Evolutionary conservation across 2,113 vertebrate genomes (phyloP).

Genomic region (Ptychochromis oligacanthus): DNA sequence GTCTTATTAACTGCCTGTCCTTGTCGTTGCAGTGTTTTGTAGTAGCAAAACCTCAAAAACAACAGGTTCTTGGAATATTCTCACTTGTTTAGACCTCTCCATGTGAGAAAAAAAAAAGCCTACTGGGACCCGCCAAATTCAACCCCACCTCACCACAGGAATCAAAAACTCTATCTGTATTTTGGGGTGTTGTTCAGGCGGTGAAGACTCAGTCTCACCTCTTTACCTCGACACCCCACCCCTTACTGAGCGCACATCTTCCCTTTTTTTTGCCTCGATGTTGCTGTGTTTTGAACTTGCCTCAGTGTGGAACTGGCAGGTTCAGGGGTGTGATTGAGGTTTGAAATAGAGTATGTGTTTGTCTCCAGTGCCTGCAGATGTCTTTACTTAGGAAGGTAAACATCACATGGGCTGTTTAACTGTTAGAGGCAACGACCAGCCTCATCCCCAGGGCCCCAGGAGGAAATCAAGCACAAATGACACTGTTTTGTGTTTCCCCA

Average conservation of each 20-base stretch:
- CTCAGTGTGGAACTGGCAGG: not conserved
- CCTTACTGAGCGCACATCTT: slow-evolving; percentile 8
- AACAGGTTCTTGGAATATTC: slow-evolving; percentile 74
- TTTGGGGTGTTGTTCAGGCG: slow-evolving; percentile 30
- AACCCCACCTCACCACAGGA: slow-evolving; percentile 58
- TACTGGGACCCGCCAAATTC: slow-evolving; percentile 63
- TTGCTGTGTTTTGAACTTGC: not conserved
- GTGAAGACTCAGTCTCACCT: slow-evolving; percentile 15
- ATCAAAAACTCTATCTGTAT: slow-evolving; percentile 50
- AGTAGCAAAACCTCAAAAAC: slow-evolving; percentile 77
- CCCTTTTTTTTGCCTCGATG: slow-evolving; percentile 23
- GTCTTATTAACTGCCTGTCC: slow-evolving; percentile 79
- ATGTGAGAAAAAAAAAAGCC: slow-evolving; percentile 59
- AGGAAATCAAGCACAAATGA: slow-evolving; percentile 63
- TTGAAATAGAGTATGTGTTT: slow-evolving; percentile 41
- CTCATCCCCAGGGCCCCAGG: slow-evolving; percentile 64
- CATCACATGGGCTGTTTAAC: slow-evolving; percentile 66
- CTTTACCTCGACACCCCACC: slow-evolving; percentile 17
- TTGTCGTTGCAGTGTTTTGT: slow-evolving; percentile 68
- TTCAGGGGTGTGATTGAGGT: slow-evolving; percentile 41
- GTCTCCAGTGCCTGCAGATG: slow-evolving; percentile 67
- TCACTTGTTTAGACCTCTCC: slow-evolving; percentile 47
- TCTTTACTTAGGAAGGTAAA: slow-evolving; percentile 66
- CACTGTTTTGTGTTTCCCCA: slow-evolving; percentile 30
- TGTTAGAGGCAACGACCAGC: slow-evolving; percentile 56